phyloP scores from a whole-genome alignment of 2,888 invertebrate species.

The Choristoneura rosaceana region DNA sequence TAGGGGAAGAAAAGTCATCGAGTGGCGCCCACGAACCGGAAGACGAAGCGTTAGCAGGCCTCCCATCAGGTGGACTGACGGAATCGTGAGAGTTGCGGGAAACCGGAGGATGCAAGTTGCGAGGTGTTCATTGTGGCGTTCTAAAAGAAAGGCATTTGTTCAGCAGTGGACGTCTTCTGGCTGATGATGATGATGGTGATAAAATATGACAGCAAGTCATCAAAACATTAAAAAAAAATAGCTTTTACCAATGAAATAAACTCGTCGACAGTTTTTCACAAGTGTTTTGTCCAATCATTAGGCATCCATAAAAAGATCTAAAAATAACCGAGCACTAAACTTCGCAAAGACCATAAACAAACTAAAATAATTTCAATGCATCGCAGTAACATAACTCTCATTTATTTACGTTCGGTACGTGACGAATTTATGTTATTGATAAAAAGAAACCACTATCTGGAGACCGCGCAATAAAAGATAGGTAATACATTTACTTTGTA shows the following conservation, averaged over 20 bases:
- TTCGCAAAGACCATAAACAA: conserved; percentile 33
- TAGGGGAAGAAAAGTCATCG: no score
- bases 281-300: background rate
- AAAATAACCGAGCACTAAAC: conserved; percentile 15
- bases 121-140: no score
- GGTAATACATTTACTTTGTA: conserved; percentile 84
- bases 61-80: no score
- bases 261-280: background rate
- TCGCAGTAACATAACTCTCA: conserved; percentile 40
- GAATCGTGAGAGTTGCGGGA: no score
- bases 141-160: no score
- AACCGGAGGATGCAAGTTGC: no score
- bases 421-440: conserved; percentile 58
- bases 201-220: no score
- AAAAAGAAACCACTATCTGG: conserved; percentile 61
- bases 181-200: no score
- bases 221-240: no score
- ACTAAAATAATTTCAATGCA: conserved; percentile 39
- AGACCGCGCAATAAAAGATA: conserved; percentile 80
- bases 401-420: conserved; percentile 44
- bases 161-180: no score
- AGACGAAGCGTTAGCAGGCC: no score
- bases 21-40: no score
- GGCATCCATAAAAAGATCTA: background rate
- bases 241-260: background rate